Evolutionary conservation across 2,888 invertebrate species (phyloP).

Genomic region (Hermaeophaga mercurialis): DNA sequence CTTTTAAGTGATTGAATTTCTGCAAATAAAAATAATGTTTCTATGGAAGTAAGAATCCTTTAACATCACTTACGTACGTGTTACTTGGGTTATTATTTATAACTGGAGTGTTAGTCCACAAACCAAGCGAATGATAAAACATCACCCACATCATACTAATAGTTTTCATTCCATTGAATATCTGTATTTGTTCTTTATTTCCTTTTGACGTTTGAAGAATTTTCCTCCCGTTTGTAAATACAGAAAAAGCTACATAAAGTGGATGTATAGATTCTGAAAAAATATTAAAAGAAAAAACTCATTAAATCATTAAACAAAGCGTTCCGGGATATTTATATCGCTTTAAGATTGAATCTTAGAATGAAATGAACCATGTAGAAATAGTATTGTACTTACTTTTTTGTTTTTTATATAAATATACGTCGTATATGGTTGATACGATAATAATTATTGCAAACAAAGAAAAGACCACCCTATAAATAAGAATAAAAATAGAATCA

Average conservation of each 20-base stretch:
- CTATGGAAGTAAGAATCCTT: too few species aligned
- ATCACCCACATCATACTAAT: slow-evolving; percentile 51
- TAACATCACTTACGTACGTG: slow-evolving; percentile 18
- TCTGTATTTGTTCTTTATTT: slow-evolving; percentile 43
- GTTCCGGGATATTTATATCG: too few species aligned
- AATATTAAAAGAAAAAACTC: too few species aligned
- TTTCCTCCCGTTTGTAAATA: slow-evolving; percentile 43
- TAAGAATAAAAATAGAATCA: too few species aligned
- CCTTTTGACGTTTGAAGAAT: slow-evolving; percentile 39
- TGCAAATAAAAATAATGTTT: slow-evolving; percentile 43
- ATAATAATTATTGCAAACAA: too few species aligned
- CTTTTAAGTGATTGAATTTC: slow-evolving; percentile 47
- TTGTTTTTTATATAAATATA: slow-evolving; percentile 27
- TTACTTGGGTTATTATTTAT: slow-evolving; percentile 13
- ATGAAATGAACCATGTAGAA: too few species aligned
- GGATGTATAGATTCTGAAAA: slow-evolving; percentile 37
- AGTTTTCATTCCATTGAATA: slow-evolving; percentile 46
- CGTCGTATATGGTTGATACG: slow-evolving; percentile 41
- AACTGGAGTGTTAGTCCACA: background rate
- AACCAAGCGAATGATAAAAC: slow-evolving; percentile 41
- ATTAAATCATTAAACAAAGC: too few species aligned
- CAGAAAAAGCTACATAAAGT: slow-evolving; percentile 42
- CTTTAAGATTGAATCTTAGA: too few species aligned
- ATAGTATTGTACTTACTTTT: slow-evolving; percentile 38
- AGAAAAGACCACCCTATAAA: too few species aligned